phyloP scores from a whole-genome alignment of 64 coral and sea anemone genomes.

The Pocillopora damicornis region DNA sequence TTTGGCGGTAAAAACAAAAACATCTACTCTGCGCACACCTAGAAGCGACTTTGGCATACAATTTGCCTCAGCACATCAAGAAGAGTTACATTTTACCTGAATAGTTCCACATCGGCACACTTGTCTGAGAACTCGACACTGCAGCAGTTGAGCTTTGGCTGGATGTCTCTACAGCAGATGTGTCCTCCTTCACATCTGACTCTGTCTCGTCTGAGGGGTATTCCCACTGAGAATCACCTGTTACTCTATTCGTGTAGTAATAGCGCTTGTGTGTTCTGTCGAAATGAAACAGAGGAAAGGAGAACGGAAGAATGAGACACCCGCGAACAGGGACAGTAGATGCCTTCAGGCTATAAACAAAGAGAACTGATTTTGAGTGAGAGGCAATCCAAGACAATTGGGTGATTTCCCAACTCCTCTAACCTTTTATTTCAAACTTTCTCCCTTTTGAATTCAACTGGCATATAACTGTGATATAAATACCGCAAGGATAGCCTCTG shows the following conservation, averaged over 20 bases:
- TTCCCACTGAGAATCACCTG: slow-evolving; percentile 58
- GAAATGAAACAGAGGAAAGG: neutral
- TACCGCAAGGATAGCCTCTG: neutral
- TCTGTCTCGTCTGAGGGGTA: slow-evolving; percentile 26
- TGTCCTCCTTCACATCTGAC: slow-evolving; percentile 1
- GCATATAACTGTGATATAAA: too few relatives aligned
- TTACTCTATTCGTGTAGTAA: slow-evolving; percentile 47
- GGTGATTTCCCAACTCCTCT: neutral
- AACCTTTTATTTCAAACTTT: too few relatives aligned
- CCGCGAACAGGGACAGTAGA: neutral
- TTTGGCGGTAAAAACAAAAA: too few relatives aligned
- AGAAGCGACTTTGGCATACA: neutral
- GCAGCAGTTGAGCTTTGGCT: neutral
- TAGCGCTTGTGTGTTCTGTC: slow-evolving; percentile 53
- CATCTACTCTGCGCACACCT: neutral
- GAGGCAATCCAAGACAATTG: neutral
- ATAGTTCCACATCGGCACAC: slow-evolving; percentile 6
- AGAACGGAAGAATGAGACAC: slow-evolving; percentile 43
- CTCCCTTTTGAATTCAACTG: too few relatives aligned
- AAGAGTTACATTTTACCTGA: slow-evolving; percentile 12
- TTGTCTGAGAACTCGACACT: neutral
- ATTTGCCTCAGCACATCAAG: neutral
- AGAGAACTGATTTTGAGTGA: neutral
- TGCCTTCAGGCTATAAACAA: neutral
- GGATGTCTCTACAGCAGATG: neutral